These are phyloP conservation scores for Melanerpes aurifrons DNA, from an alignment of 2,113 vertebrate genomes.

Conservation along the genomic window DNA sequence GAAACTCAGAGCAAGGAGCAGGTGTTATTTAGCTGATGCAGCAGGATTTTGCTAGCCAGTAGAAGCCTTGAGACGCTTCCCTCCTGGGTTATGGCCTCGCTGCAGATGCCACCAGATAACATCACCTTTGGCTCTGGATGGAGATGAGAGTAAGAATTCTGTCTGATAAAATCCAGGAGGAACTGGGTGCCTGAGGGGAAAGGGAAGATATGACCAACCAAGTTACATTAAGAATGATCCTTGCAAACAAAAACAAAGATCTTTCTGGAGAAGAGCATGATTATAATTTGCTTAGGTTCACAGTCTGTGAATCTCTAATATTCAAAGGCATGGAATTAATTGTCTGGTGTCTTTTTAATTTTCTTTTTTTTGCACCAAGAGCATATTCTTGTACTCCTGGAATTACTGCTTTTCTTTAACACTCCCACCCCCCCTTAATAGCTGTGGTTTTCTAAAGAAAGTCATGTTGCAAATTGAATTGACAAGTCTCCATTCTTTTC, in stretches of 20 bases:
- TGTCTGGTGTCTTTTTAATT: background rate
- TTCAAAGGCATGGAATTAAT: slow-evolving; percentile 18
- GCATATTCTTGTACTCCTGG: background rate
- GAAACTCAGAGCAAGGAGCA: background rate
- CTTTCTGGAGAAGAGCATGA: background rate
- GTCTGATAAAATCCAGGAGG: background rate
- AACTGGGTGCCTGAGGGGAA: background rate
- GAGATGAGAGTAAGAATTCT: background rate
- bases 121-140: background rate
- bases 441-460: slow-evolving; percentile 57
- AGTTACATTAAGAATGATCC: background rate
- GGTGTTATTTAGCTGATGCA: slow-evolving; percentile 53
- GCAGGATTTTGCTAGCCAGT: slow-evolving; percentile 14
- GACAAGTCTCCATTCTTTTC: slow-evolving; percentile 58
- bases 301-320: background rate
- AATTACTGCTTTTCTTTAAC: slow-evolving; percentile 10
- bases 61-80: slow-evolving; percentile 47
- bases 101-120: slow-evolving; percentile 5
- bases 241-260: background rate
- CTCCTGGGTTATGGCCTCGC: background rate
- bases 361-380: background rate
- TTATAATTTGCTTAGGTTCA: background rate
- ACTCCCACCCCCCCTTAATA: background rate
- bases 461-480: slow-evolving; percentile 39
- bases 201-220: background rate